Conservation (phyloP, 2,888 invertebrate genomes). For the Dinocampus coccinellae region DNA sequence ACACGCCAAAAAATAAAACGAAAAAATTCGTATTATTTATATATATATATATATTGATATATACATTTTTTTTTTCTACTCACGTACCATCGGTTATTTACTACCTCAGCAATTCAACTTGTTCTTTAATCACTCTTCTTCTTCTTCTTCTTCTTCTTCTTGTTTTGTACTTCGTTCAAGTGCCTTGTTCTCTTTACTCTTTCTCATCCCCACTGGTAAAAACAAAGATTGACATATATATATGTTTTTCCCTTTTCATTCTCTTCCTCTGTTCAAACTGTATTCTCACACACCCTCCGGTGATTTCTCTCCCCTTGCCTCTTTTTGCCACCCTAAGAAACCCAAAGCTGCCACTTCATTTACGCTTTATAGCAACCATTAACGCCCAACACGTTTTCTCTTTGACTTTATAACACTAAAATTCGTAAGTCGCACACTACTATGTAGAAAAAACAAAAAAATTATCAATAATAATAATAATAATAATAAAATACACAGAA, state of each 20-base stretch:
- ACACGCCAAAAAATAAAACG: conserved; percentile 8
- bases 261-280: too few species aligned
- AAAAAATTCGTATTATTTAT: neutral
- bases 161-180: conserved; percentile 27
- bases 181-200: conserved; percentile 3
- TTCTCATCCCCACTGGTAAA: conserved; percentile 15
- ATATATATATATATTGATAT: too few species aligned
- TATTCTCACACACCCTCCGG: neutral
- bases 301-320: too few species aligned
- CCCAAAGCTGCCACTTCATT: conserved; percentile 32
- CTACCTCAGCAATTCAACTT: conserved; percentile 45
- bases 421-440: neutral
- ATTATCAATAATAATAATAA: neutral
- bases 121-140: conserved; percentile 48
- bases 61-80: conserved; percentile 37
- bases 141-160: conserved; percentile 24
- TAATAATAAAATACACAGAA: too few species aligned
- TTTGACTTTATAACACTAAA: neutral
- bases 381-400: conserved; percentile 15
- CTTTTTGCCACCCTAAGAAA: conserved; percentile 22
- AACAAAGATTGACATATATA: too few species aligned
- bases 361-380: conserved; percentile 33
- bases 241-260: too few species aligned
- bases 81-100: conserved; percentile 47
- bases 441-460: neutral